Evolutionary conservation across 2,888 invertebrate species (phyloP), one percentile per base, ranked within the genome.

Genomic region (Corbicula japonica): DNA sequence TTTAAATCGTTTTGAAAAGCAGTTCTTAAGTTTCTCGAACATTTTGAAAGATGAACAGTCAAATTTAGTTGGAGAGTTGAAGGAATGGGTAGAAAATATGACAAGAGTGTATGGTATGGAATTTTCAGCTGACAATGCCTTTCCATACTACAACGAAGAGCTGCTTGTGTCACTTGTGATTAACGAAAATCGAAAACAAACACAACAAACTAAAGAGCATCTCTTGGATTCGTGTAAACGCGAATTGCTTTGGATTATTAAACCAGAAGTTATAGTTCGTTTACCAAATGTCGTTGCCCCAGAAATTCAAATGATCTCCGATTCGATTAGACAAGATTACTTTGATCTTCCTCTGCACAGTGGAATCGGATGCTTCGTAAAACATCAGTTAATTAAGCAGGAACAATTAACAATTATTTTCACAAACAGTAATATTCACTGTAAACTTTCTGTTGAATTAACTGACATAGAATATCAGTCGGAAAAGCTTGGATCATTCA

Each of bases 1-100:
- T 73, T 65, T 90, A 23, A 90, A 89, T 52, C 68, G 90, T n/a
- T 88, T 90, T 77, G 90, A 90, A 76, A 90, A 90, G 32, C 90
- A 90, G 35, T 83, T 87, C 62, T 76, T 92, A 28, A 60, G 80
- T 26, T 85, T 86, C 69, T 41, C 76, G 38, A 87, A 88, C 48
- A 65, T 81, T 6, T 35, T 89, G 15, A 58, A 52, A 1, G 5
- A 5, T 4, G 54, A 73, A 6, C 75, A 86, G 60, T 18, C 30
- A 10, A 28, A 58, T 15, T 18, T 84, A 0, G 60, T 76, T 0
- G 12, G 35, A 1, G 68, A 68, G 21, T 23, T 88, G 10, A 62
- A 75, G 1, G 10, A 18, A 0, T 75, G 81, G 76, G 52, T 77
- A 15, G 34, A 48, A 0, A 41, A 48, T n/a, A 28, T 82, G 10